Conservation (phyloP, 2,888 invertebrate species). For the Chrysomela aeneicollis region DNA sequence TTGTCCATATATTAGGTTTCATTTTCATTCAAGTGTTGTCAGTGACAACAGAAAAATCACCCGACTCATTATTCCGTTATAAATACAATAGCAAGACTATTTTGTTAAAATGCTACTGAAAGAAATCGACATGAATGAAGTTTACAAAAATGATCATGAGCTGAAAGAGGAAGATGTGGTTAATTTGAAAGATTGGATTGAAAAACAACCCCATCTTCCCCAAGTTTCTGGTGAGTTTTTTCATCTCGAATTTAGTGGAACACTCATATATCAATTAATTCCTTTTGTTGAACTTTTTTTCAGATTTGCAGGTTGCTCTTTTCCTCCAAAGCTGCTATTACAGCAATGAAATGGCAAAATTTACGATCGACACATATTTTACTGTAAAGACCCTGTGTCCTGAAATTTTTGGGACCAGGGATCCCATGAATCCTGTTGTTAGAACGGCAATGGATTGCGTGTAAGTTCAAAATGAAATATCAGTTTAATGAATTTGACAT, state of each 20-base stretch:
- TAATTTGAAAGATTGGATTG: constrained; percentile 70
- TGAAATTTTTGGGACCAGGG: constrained; percentile 69
- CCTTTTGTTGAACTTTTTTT: no score
- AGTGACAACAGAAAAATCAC: no score
- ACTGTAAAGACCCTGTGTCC: constrained; percentile 73
- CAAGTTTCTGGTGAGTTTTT: constrained; percentile 62
- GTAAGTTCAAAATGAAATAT: constrained; percentile 63
- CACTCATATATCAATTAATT: neutral
- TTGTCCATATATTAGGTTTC: no score
- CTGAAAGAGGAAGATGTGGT: constrained; percentile 70
- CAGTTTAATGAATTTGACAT: no score
- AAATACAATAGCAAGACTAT: no score
- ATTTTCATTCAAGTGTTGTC: no score
- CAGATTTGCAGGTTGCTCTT: constrained; percentile 64
- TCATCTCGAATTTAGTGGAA: neutral
- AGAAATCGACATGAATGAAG: constrained; percentile 60
- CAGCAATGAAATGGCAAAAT: constrained; percentile 74
- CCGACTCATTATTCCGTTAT: no score
- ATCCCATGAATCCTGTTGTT: constrained; percentile 62
- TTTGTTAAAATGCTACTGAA: constrained; percentile 26
- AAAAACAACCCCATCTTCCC: constrained; percentile 74
- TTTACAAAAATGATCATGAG: constrained; percentile 69
- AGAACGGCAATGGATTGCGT: constrained; percentile 61
- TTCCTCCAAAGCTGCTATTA: constrained; percentile 75
- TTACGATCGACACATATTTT: constrained; percentile 73